A percentile compares a stretch with the other conserved stretches of the same genome.
Conservation (phyloP, 2,797 vertebrate species). For the Labroides dimidiatus region DNA sequence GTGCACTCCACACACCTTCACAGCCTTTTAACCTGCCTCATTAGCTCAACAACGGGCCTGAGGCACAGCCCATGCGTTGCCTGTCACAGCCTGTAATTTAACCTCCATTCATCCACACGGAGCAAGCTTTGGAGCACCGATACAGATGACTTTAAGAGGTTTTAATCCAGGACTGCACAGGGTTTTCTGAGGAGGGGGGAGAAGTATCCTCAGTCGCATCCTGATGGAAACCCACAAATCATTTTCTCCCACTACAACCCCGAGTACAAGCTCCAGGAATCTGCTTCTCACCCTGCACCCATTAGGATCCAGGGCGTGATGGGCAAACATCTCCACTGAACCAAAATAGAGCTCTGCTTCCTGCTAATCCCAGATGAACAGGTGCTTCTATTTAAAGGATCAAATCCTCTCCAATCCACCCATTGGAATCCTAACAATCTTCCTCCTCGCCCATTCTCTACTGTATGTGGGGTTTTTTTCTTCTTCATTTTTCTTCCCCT, state of each 20-base stretch:
- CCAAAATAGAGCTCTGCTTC: slow-evolving; percentile 81
- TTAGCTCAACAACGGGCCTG: slow-evolving; percentile 18
- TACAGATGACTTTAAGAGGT: slow-evolving; percentile 3
- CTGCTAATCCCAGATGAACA: slow-evolving; percentile 86
- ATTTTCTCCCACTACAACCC: slow-evolving; percentile 28
- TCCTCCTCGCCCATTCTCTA: slow-evolving; percentile 43
- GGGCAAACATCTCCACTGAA: slow-evolving; percentile 62
- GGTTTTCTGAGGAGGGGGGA: too few species aligned
- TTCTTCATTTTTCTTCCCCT: slow-evolving; percentile 18
- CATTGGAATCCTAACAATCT: slow-evolving; percentile 61
- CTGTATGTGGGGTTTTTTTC: slow-evolving; percentile 10
- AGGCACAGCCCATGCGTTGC: neutral
- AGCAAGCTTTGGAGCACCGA: slow-evolving; percentile 1
- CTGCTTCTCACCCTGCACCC: slow-evolving; percentile 46
- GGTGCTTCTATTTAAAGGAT: slow-evolving; percentile 85
- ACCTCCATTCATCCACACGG: slow-evolving; percentile 9
- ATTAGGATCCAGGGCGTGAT: slow-evolving; percentile 51
- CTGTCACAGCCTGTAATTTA: slow-evolving; percentile 10
- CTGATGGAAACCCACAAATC: slow-evolving; percentile 18
- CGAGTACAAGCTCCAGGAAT: slow-evolving; percentile 34
- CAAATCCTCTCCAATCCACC: slow-evolving; percentile 83
- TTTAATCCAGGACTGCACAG: slow-evolving; percentile 5
- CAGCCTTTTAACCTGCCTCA: neutral
- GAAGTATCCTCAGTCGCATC: slow-evolving; percentile 5
- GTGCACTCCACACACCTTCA: slow-evolving; percentile 12